Percentiles rank a stretch among this genome's conserved stretches.
Conservation (phyloP, 2,113 vertebrate genomes). For the Dissostichus mawsoni region DNA sequence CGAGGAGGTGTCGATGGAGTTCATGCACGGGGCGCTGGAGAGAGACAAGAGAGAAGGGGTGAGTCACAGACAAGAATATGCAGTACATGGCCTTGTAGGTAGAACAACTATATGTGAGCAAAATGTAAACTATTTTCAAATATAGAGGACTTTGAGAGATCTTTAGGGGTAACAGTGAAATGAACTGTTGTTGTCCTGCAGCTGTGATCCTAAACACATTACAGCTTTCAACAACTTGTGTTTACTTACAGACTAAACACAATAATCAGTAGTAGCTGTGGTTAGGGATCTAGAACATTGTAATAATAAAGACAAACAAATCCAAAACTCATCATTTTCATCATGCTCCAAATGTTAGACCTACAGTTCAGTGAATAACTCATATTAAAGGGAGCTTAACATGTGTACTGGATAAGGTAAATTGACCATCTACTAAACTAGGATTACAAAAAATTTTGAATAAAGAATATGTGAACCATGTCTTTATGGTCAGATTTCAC, state of each 20-base stretch:
- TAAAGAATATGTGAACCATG: no score
- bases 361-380: no score
- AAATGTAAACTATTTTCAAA: not conserved
- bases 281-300: not conserved
- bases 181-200: not conserved
- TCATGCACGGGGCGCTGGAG: constrained; percentile 94
- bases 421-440: no score
- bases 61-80: constrained; percentile 57
- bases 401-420: no score
- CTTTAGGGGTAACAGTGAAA: not conserved
- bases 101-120: not conserved
- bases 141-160: not conserved
- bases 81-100: not conserved
- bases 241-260: not conserved
- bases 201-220: not conserved
- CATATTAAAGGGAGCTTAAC: no score
- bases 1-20: constrained; percentile 97
- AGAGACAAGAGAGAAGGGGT: constrained; percentile 98
- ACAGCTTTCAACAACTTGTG: not conserved
- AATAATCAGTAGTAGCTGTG: not conserved
- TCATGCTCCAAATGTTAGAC: not conserved
- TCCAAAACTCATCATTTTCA: not conserved
- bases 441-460: no score
- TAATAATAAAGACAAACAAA: no score
- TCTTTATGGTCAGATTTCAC: no score